phyloP scores from a whole-genome alignment of 2,113 vertebrate genomes.

The Genyomyrus donnyi region DNA sequence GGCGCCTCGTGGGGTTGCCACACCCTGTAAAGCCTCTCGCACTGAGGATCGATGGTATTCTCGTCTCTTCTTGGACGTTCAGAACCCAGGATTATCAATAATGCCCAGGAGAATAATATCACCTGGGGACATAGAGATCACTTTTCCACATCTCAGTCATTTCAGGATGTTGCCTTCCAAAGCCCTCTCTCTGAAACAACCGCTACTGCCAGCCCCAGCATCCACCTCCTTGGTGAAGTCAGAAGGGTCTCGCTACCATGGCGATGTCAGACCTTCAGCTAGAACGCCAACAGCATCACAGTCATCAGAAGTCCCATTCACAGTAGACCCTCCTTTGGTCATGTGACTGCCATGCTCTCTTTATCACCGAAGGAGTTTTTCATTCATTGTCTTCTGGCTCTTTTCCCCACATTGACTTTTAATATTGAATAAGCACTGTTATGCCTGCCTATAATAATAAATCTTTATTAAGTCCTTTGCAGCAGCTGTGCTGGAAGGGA shows the following conservation, averaged over 20 bases:
- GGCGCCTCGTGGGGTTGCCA: not conserved
- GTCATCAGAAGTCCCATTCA: not conserved
- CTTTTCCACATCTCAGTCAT: not conserved
- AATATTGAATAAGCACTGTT: not conserved
- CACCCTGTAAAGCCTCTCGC: not conserved
- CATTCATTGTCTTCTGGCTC: not conserved
- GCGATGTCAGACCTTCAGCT: not conserved
- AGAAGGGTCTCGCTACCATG: not conserved
- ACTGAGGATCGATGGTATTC: not conserved
- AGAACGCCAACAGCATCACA: not conserved
- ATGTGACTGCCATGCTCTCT: not conserved
- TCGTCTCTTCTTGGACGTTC: not conserved
- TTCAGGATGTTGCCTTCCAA: not conserved
- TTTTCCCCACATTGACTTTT: constrained; percentile 4
- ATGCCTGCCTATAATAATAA: not conserved
- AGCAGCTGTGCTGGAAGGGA: not conserved
- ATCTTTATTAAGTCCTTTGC: not conserved
- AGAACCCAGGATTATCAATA: not conserved
- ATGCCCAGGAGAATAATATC: not conserved
- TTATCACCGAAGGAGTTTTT: not conserved
- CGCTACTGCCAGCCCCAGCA: not conserved
- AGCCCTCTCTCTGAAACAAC: not conserved
- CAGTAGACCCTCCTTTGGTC: not conserved
- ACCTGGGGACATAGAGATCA: not conserved
- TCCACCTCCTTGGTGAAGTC: not conserved